These are phyloP conservation scores for Vesta saturnalis DNA, from an alignment of 2,888 invertebrate genomes.

Conservation along the genomic window DNA sequence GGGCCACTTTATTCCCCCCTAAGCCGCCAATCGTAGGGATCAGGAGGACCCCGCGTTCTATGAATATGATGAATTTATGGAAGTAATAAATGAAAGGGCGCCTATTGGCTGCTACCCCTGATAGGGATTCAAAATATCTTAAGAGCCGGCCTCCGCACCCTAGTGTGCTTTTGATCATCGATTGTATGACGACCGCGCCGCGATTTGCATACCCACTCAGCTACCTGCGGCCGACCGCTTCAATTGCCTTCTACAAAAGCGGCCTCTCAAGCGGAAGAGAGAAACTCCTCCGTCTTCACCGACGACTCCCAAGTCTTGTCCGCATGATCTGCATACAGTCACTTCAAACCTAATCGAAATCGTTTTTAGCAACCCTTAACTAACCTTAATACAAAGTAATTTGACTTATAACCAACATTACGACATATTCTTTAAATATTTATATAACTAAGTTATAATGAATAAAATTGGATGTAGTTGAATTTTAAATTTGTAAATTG, in stretches of 20 bases:
- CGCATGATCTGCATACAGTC: constrained; percentile 52
- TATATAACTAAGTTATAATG: no score
- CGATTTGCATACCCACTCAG: constrained; percentile 47
- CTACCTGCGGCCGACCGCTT: constrained; percentile 50
- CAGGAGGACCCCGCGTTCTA: constrained; percentile 56
- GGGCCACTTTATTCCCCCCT: constrained; percentile 58
- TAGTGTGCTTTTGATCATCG: constrained; percentile 45
- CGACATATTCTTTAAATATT: no score
- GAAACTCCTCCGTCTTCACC: constrained; percentile 51
- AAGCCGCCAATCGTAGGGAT: constrained; percentile 65
- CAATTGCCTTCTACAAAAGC: constrained; percentile 50
- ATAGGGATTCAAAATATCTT: constrained; percentile 62
- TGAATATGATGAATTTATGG: constrained; percentile 75
- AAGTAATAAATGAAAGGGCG: constrained; percentile 78
- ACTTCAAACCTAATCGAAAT: not conserved
- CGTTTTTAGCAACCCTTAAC: not conserved
- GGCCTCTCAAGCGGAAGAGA: constrained; percentile 51
- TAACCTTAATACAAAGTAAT: constrained; percentile 2
- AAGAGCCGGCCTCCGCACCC: constrained; percentile 47
- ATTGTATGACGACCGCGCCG: constrained; percentile 42
- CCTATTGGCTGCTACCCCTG: constrained; percentile 71
- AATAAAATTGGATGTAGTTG: not conserved
- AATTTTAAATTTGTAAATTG: not conserved
- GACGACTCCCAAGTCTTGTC: constrained; percentile 47
- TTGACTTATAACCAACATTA: no score